Conservation (phyloP, 2,888 invertebrate genomes). For the Brenthis ino region DNA sequence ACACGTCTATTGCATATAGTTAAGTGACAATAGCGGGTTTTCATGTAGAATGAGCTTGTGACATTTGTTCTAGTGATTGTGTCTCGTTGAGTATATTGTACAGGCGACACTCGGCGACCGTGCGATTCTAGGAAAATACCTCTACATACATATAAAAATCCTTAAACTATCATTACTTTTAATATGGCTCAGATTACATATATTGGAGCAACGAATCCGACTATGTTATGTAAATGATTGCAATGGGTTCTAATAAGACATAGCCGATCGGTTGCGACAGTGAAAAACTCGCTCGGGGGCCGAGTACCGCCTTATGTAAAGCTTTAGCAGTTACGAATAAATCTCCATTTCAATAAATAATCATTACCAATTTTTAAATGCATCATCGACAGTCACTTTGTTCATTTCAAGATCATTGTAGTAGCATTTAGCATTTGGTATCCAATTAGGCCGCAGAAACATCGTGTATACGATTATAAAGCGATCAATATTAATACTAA, state of each 20-base stretch:
- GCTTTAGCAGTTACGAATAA: constrained; percentile 60
- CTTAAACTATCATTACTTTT: constrained; percentile 46
- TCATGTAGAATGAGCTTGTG: constrained; percentile 67
- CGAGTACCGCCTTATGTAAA: constrained; percentile 54
- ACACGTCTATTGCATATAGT: constrained; percentile 7
- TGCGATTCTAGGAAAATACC: constrained; percentile 49
- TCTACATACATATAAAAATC: constrained; percentile 46
- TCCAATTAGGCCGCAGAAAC: constrained; percentile 34
- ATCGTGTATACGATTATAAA: constrained; percentile 15
- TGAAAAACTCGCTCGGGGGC: constrained; percentile 41
- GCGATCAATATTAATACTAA: constrained; percentile 29
- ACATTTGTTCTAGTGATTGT: constrained; percentile 68
- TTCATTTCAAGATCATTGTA: constrained; percentile 56
- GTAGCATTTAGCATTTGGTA: constrained; percentile 56
- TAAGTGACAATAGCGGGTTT: constrained; percentile 30
- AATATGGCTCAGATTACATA: constrained; percentile 45
- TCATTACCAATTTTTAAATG: constrained; percentile 70
- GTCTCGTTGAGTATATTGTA: constrained; percentile 73
- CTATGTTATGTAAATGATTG: not conserved
- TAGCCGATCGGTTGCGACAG: constrained; percentile 10
- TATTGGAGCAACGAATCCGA: constrained; percentile 28
- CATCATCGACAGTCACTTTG: constrained; percentile 68
- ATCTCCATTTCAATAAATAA: constrained; percentile 62
- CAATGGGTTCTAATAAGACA: not conserved
- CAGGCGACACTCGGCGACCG: constrained; percentile 38